Percentiles rank a stretch among this genome's conserved stretches.
Conservation (phyloP, 2,797 vertebrate species). For the Lates japonicus region DNA sequence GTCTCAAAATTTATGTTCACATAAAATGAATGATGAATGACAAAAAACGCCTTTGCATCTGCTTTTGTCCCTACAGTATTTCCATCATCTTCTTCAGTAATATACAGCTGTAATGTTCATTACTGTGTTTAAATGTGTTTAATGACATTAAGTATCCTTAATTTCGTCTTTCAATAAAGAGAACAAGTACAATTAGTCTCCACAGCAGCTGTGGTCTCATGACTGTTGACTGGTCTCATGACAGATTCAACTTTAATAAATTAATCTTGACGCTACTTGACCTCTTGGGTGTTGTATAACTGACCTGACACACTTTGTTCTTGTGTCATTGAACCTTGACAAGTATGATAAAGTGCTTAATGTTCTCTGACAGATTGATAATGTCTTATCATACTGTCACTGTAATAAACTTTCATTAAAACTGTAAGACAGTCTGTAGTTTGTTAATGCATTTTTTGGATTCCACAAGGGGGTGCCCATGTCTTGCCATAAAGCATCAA, state of each 20-base stretch:
- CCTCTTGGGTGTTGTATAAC: constrained; percentile 11
- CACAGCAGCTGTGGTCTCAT: neutral
- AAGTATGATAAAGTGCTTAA: constrained; percentile 2
- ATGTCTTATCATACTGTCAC: constrained; percentile 20
- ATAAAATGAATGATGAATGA: constrained; percentile 3
- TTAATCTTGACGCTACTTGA: neutral
- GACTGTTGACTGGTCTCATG: too few species aligned
- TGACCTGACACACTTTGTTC: neutral
- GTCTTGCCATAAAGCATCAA: neutral
- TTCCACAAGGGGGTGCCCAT: constrained; percentile 17
- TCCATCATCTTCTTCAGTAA: neutral
- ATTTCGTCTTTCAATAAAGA: neutral
- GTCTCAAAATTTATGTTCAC: neutral
- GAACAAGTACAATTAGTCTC: neutral
- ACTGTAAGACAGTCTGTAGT: neutral
- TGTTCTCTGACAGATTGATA: constrained; percentile 16
- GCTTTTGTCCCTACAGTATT: neutral
- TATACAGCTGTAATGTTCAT: neutral
- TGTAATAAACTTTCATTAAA: constrained; percentile 39
- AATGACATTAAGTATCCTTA: neutral
- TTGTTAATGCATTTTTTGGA: constrained; percentile 9
- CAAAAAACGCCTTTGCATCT: neutral
- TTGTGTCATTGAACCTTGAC: constrained; percentile 4
- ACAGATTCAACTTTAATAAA: constrained; percentile 11
- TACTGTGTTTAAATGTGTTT: neutral